Evolutionary conservation across 2,888 invertebrate species (phyloP).

Genomic region (Nematopogon swammerdamellus): DNA sequence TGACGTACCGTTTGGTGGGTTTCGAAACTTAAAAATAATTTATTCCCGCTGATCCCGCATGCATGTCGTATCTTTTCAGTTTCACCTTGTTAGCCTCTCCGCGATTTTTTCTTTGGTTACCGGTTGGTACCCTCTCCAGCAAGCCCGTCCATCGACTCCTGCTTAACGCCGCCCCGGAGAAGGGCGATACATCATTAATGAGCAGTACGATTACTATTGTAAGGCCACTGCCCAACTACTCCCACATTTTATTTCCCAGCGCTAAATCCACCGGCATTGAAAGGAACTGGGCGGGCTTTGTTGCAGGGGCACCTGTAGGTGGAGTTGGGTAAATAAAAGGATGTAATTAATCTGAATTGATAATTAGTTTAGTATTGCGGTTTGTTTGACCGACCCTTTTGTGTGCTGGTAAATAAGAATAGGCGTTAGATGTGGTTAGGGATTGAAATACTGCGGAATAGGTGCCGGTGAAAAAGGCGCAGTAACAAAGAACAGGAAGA

Average conservation of each 20-base stretch:
- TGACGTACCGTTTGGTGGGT: too few relatives aligned
- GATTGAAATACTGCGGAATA: too few relatives aligned
- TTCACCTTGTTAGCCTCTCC: too few relatives aligned
- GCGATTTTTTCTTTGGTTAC: too few relatives aligned
- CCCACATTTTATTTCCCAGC: not conserved
- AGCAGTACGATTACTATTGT: conserved; percentile 42
- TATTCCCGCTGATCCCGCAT: too few relatives aligned
- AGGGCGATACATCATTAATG: conserved; percentile 39
- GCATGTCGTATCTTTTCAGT: too few relatives aligned
- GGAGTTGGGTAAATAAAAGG: not conserved
- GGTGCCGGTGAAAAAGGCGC: too few relatives aligned
- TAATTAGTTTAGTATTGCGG: not conserved
- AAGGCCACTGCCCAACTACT: not conserved
- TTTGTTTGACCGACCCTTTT: not conserved
- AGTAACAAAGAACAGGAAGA: too few relatives aligned
- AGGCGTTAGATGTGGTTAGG: too few relatives aligned
- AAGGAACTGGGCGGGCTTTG: not conserved
- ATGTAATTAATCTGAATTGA: not conserved
- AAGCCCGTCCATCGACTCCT: not conserved
- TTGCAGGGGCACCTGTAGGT: not conserved
- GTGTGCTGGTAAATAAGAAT: too few relatives aligned
- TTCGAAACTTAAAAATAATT: too few relatives aligned
- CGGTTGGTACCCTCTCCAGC: not conserved
- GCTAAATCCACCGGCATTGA: not conserved
- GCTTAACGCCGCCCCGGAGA: not conserved